Evolutionary conservation across 2,888 invertebrate genomes (phyloP).

Genomic region (Nemapogon koenigi): DNA sequence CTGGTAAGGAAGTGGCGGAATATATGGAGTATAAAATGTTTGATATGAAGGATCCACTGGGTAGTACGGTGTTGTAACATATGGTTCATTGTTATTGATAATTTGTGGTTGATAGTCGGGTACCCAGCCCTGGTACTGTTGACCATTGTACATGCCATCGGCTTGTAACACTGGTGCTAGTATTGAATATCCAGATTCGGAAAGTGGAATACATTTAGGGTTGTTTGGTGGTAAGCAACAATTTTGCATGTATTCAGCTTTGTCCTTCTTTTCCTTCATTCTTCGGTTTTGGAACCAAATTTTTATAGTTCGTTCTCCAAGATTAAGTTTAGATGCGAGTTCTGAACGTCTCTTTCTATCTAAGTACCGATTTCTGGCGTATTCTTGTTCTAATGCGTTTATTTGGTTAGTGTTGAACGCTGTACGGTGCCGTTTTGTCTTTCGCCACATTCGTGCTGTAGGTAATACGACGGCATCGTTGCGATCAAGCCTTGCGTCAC

Average conservation of each 20-base stretch:
- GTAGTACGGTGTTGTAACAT: too few species aligned
- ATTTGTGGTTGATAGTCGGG: too few species aligned
- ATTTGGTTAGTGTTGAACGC: conserved; percentile 81
- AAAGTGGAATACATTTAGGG: too few species aligned
- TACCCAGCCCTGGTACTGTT: too few species aligned
- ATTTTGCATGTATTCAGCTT: conserved; percentile 17
- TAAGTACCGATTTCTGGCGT: conserved; percentile 70
- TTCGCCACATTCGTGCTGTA: conserved; percentile 8
- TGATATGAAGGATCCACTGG: too few species aligned
- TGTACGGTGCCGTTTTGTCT: conserved; percentile 72
- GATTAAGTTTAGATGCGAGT: conserved; percentile 63
- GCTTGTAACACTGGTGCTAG: too few species aligned
- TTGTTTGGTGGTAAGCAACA: too few species aligned
- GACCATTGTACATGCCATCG: too few species aligned
- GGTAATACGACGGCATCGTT: conserved; percentile 2
- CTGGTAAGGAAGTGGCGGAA: too few species aligned
- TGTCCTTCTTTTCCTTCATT: conserved; percentile 76
- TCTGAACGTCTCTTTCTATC: conserved; percentile 76
- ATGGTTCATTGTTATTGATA: too few species aligned
- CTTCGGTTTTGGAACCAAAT: conserved; percentile 86
- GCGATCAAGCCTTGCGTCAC: neutral
- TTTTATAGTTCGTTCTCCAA: conserved; percentile 68
- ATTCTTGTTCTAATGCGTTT: conserved; percentile 77
- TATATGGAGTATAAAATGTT: too few species aligned
- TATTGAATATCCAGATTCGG: too few species aligned